Evolutionary conservation across 2,888 invertebrate genomes (phyloP).

Genomic region (Dione vanillae): DNA sequence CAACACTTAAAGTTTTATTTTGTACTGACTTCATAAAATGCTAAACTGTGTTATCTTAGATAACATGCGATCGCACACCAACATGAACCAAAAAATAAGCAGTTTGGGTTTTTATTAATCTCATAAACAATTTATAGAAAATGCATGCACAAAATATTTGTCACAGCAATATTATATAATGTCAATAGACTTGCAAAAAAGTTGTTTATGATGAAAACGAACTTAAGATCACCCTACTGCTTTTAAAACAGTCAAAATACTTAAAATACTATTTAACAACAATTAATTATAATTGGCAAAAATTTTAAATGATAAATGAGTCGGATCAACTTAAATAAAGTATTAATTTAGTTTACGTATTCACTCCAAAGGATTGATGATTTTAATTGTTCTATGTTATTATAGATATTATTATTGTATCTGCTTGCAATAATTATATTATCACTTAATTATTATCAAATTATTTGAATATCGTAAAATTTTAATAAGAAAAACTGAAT

Average conservation of each 20-base stretch:
- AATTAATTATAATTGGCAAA: conserved; percentile 29
- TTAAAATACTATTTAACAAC: not conserved
- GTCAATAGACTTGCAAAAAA: not conserved
- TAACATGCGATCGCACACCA: conserved; percentile 18
- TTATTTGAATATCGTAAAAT: not conserved
- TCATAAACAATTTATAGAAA: conserved; percentile 11
- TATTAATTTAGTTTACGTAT: conserved; percentile 34
- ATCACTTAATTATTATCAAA: not conserved
- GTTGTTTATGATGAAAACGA: not conserved
- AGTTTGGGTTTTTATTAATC: conserved; percentile 3
- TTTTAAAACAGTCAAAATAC: conserved; percentile 13
- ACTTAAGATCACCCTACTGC: not conserved
- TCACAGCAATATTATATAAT: not conserved
- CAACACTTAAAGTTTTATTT: conserved; percentile 9
- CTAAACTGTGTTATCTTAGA: conserved; percentile 31
- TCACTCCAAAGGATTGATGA: not conserved
- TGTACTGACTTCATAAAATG: conserved; percentile 33
- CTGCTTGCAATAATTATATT: not conserved
- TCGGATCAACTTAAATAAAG: conserved; percentile 35
- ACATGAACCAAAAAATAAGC: conserved; percentile 12
- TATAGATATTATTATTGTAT: not conserved
- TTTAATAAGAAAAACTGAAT: conserved; percentile 30
- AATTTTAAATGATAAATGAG: conserved; percentile 23
- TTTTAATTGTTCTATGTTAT: not conserved
- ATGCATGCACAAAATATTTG: not conserved